phyloP scores from a whole-genome alignment of 2,113 vertebrate species.

The Piaya cayana region DNA sequence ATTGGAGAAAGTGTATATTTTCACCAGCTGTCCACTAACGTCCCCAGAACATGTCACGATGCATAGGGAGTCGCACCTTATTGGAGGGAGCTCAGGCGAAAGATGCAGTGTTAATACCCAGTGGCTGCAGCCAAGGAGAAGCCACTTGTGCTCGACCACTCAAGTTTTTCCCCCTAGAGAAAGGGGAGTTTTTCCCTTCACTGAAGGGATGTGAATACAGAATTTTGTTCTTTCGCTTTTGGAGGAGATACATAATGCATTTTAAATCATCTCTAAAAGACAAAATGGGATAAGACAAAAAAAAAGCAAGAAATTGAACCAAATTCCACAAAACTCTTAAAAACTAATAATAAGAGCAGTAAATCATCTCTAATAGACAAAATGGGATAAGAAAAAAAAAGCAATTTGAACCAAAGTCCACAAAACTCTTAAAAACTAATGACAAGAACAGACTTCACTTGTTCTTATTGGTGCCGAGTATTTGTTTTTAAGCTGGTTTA shows the following conservation, averaged over 20 bases:
- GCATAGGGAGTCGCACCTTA: neutral
- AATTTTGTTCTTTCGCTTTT: neutral
- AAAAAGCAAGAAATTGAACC: neutral
- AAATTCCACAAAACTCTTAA: neutral
- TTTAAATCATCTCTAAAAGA: neutral
- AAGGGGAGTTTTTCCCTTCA: too few relatives aligned
- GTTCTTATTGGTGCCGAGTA: neutral
- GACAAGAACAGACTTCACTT: neutral
- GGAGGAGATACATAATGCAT: neutral
- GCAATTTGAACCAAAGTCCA: neutral
- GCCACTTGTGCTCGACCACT: neutral
- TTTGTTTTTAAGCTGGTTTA: neutral
- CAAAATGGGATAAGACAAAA: neutral
- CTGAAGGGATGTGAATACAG: neutral
- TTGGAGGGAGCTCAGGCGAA: neutral
- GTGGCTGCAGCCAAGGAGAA: neutral
- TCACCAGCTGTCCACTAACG: neutral
- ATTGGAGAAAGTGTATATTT: neutral
- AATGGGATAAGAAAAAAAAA: neutral
- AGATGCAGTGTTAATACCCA: neutral
- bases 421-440: neutral
- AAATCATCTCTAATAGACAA: neutral
- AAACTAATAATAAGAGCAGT: too few relatives aligned
- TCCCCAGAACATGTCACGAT: neutral
- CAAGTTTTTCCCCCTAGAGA: neutral